phyloP scores from a whole-genome alignment of 2,113 vertebrate genomes.

The Phycodurus eques region DNA sequence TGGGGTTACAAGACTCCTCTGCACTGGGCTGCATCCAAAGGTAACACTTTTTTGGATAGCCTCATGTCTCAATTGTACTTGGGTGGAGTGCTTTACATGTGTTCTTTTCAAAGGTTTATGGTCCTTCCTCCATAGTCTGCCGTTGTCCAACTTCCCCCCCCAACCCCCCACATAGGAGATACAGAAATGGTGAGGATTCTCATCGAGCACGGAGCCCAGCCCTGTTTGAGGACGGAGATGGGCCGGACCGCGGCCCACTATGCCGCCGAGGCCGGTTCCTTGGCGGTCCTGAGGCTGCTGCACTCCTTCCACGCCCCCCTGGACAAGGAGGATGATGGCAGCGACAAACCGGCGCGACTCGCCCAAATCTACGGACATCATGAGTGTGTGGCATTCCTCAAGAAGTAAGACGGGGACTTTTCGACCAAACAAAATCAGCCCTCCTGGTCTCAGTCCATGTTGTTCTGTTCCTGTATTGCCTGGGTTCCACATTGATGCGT shows the following conservation, averaged over 20 bases:
- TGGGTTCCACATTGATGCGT: no score
- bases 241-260: conserved; percentile 88
- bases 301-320: conserved; percentile 79
- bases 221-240: conserved; percentile 75
- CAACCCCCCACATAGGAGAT: conserved; percentile 68
- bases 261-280: conserved; percentile 79
- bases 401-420: conserved; percentile 70
- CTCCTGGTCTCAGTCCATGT: background rate
- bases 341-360: conserved; percentile 81
- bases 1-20: conserved; percentile 87
- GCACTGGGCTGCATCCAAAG: conserved; percentile 88
- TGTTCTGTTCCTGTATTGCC: no score
- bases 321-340: conserved; percentile 78
- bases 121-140: background rate
- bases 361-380: conserved; percentile 86
- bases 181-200: conserved; percentile 76
- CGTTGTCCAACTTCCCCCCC: background rate
- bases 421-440: background rate
- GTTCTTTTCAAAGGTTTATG: background rate
- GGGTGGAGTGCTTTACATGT: background rate
- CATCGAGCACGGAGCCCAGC: conserved; percentile 77
- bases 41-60: conserved; percentile 50
- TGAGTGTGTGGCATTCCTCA: conserved; percentile 81
- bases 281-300: conserved; percentile 77
- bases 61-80: background rate